Evolutionary conservation across 2,797 vertebrate species (phyloP), one percentile per base, ranked within the genome.

Genomic region (Harpagifer antarcticus): DNA sequence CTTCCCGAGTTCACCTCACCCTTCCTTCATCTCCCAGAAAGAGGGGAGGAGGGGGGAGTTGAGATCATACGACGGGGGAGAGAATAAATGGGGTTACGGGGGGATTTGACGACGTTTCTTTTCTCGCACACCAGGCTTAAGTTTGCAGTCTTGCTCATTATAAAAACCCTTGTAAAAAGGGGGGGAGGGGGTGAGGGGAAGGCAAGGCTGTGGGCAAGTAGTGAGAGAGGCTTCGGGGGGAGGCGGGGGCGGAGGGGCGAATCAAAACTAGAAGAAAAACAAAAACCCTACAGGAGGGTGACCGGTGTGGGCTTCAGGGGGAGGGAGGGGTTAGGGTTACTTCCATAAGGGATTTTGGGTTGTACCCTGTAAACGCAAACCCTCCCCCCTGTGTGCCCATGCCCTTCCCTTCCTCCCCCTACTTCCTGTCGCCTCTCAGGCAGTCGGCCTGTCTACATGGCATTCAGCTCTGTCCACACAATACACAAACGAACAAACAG

Each of bases 391-490:
- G 82, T 68, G 17, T 47, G 23, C 85, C 89, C 81, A 20, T 27
- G 53, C 75, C 86, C 84, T 50, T 63, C 77, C 80, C 80, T 76
- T 84, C 79, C 70, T 57, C 82, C 76, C 86, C 79, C 79, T 68
- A 77, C 82, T 68, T 91, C 84, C 88, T 86, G 89, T 80, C 84
- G 87, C 86, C 82, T 81, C 79, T 79, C 76, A 86, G 91, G 91
- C 91, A 82, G 90, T 88, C 88, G 71, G 92, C 92, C 92, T 85
- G 91, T 91, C 91, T 91, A 92, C 92, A 88, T 89, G 89, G 93
- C 91, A 90, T 94, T 95, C 92, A 94, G 93, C 91, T 89, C 89
- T 93, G 94, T 95, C 93, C 93, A 94, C 92, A 95, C 86, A 88
- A 90, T 87, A 87, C 88, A 91, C 79, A 89, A 88, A 91, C 88